These are phyloP conservation scores for Hypomecis punctinalis DNA, from an alignment of 2,888 invertebrate species.

Conservation along the genomic window DNA sequence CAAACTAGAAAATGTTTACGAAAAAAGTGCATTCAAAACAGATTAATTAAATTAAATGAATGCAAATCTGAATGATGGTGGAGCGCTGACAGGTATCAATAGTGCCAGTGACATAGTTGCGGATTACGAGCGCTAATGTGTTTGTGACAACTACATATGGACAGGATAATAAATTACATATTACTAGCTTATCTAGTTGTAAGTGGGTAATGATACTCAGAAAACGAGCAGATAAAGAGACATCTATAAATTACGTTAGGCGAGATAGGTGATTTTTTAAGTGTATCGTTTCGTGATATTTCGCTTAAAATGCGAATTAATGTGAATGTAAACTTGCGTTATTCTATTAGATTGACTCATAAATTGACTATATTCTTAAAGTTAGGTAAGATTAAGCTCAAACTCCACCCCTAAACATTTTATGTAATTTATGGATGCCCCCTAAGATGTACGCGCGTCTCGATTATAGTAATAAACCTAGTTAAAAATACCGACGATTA, in stretches of 20 bases:
- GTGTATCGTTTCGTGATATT: too few relatives aligned
- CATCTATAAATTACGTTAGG: too few relatives aligned
- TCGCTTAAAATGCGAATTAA: too few relatives aligned
- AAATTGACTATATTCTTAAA: too few relatives aligned
- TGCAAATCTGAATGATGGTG: conserved; percentile 21
- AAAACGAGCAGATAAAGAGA: conserved; percentile 16
- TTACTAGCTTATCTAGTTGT: conserved; percentile 8
- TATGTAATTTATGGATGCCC: too few relatives aligned
- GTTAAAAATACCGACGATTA: conserved; percentile 30
- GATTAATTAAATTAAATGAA: conserved; percentile 13
- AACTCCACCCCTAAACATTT: too few relatives aligned
- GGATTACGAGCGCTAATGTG: not conserved
- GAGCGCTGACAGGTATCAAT: conserved; percentile 7
- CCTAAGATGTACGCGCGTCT: conserved; percentile 17
- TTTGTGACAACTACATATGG: conserved; percentile 11
- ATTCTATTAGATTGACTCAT: too few relatives aligned
- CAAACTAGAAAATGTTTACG: conserved; percentile 25
- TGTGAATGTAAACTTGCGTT: too few relatives aligned
- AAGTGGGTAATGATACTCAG: conserved; percentile 25
- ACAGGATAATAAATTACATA: conserved; percentile 17
- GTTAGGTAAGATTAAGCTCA: too few relatives aligned
- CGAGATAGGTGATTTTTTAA: too few relatives aligned
- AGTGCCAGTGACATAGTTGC: conserved; percentile 10
- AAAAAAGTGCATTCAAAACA: conserved; percentile 16
- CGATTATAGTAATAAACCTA: conserved; percentile 32